phyloP scores from a whole-genome alignment of 2,797 vertebrate genomes.

The Sebastes wilsoni region DNA sequence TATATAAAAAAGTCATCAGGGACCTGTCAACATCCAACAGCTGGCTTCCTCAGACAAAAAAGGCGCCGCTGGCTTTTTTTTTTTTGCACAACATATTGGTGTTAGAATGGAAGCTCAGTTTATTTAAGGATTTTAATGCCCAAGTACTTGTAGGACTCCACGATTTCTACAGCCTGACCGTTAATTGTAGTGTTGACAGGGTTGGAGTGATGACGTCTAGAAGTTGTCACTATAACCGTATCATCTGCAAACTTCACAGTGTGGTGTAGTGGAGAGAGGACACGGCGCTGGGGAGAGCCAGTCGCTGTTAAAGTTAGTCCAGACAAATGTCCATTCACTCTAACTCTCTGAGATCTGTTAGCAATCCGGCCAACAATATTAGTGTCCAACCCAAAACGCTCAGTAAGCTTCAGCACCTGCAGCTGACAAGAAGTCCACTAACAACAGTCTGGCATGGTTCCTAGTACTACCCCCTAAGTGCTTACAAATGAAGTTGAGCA shows the following conservation, averaged over 20 bases:
- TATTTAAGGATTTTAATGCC: not conserved
- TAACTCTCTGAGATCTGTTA: not conserved
- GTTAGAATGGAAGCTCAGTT: not conserved
- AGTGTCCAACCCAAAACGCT: not conserved
- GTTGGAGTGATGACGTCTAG: not conserved
- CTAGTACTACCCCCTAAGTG: too few relatives aligned
- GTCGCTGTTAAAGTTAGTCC: not conserved
- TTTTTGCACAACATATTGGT: not conserved
- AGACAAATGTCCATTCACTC: not conserved
- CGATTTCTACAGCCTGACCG: not conserved
- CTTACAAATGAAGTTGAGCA: not conserved
- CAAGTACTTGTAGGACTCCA: too few relatives aligned
- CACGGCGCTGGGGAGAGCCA: not conserved
- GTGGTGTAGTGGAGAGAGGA: not conserved
- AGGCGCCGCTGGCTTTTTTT: not conserved
- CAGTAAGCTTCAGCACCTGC: not conserved
- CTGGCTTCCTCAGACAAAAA: not conserved
- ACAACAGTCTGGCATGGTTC: not conserved
- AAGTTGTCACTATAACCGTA: not conserved
- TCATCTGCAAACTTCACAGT: not conserved
- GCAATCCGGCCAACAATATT: too few relatives aligned
- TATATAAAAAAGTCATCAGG: not conserved
- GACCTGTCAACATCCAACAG: not conserved
- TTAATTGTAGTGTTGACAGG: not conserved
- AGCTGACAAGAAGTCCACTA: not conserved